These are phyloP conservation scores for Acipenser oxyrinchus DNA, from an alignment of 2,797 vertebrate species.

Conservation along the genomic window DNA sequence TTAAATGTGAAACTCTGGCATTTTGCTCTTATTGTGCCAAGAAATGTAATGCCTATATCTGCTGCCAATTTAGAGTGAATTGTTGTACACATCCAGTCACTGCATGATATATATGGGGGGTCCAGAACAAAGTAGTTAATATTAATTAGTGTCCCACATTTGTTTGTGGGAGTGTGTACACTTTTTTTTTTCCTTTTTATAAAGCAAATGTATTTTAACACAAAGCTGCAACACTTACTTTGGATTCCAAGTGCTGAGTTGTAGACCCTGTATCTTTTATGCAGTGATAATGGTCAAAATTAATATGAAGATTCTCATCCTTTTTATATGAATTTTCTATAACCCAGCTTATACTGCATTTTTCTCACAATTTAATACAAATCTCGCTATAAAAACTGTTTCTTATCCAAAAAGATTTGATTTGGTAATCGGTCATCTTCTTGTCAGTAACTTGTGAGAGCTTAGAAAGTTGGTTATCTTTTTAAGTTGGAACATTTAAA, in stretches of 20 bases:
- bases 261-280: background rate
- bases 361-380: too few species aligned
- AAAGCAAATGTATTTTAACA: background rate
- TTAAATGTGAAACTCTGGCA: background rate
- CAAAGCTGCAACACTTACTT: too few species aligned
- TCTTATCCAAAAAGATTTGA: too few species aligned
- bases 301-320: background rate
- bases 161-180: background rate
- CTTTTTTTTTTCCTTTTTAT: background rate
- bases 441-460: too few species aligned
- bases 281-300: background rate
- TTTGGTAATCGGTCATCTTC: too few species aligned
- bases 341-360: too few species aligned
- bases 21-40: background rate
- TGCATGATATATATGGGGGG: background rate
- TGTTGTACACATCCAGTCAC: background rate
- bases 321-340: too few species aligned
- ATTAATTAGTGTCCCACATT: too few species aligned
- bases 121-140: too few species aligned
- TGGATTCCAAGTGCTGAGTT: too few species aligned
- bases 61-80: background rate
- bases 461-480: constrained; percentile 4
- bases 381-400: too few species aligned
- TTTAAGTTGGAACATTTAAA: constrained; percentile 31
- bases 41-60: background rate